These are phyloP conservation scores for Darevskia nairensis DNA, from an alignment of 2,797 vertebrate genomes.

Conservation along the genomic window DNA sequence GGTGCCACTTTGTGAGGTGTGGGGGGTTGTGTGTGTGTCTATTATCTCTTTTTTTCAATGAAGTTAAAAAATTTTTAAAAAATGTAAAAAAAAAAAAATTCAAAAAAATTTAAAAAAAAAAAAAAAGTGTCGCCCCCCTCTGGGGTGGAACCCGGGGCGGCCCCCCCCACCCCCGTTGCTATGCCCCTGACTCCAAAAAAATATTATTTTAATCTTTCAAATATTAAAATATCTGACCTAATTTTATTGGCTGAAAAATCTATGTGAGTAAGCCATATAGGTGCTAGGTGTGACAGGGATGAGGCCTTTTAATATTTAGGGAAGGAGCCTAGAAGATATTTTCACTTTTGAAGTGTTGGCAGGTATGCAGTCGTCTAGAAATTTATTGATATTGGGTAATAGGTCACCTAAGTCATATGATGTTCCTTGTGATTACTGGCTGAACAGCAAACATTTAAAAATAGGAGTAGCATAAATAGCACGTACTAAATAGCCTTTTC, in stretches of 20 bases:
- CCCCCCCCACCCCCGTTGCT: too few relatives aligned
- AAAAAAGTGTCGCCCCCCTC: too few relatives aligned
- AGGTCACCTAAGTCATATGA: constrained; percentile 1
- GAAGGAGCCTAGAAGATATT: background rate
- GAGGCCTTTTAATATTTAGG: background rate
- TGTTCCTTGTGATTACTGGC: constrained; percentile 50
- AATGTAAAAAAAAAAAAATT: too few relatives aligned
- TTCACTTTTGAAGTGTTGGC: constrained; percentile 7
- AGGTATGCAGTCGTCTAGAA: constrained; percentile 20
- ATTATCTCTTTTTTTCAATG: too few relatives aligned
- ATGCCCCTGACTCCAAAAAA: background rate
- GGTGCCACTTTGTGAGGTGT: too few relatives aligned
- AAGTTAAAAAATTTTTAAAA: too few relatives aligned
- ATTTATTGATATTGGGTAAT: constrained; percentile 39
- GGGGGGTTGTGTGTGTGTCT: too few relatives aligned
- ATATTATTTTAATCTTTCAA: background rate
- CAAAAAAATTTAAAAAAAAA: too few relatives aligned
- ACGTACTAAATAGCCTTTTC: constrained; percentile 21
- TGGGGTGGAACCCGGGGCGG: too few relatives aligned
- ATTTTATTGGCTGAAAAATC: constrained; percentile 1
- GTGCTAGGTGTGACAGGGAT: constrained; percentile 9
- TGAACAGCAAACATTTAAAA: constrained; percentile 31
- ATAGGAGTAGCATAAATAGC: constrained; percentile 49
- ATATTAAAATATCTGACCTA: constrained; percentile 17
- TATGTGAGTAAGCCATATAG: constrained; percentile 1